These are phyloP conservation scores for Tenebrio molitor DNA, from an alignment of 1,140 invertebrate species.

Conservation along the genomic window DNA sequence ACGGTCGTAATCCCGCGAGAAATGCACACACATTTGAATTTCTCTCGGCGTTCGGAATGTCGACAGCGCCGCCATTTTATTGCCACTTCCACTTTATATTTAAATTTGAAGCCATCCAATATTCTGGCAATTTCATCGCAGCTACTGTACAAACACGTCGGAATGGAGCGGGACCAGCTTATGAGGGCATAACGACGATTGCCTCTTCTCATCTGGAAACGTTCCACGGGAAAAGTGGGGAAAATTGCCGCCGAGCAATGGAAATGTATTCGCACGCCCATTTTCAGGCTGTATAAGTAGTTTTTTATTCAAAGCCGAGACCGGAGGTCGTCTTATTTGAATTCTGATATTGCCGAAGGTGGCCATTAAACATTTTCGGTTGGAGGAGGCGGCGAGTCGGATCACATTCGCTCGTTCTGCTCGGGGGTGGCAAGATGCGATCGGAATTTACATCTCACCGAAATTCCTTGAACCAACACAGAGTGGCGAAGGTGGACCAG, in stretches of 20 bases:
- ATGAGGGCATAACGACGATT: slow-evolving; percentile 30
- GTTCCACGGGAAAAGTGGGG: slow-evolving; percentile 40
- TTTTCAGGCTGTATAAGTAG: slow-evolving; percentile 45
- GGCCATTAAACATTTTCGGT: slow-evolving; percentile 39
- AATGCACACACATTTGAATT: slow-evolving; percentile 42
- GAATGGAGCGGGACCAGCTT: slow-evolving; percentile 28
- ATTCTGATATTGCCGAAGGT: slow-evolving; percentile 38
- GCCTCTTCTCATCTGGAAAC: slow-evolving; percentile 43
- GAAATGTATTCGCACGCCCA: slow-evolving; percentile 45
- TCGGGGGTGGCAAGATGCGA: too few relatives aligned
- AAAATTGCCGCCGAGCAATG: slow-evolving; percentile 43
- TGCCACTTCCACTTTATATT: slow-evolving; percentile 55
- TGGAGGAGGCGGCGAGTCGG: too few relatives aligned
- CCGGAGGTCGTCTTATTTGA: slow-evolving; percentile 40
- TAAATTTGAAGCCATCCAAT: slow-evolving; percentile 52
- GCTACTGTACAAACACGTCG: slow-evolving; percentile 15
- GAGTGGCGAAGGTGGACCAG: too few relatives aligned
- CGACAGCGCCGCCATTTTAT: slow-evolving; percentile 46
- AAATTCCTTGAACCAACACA: too few relatives aligned
- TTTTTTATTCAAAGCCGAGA: slow-evolving; percentile 45
- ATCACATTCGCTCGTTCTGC: too few relatives aligned
- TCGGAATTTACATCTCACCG: too few relatives aligned
- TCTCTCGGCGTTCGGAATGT: too few relatives aligned
- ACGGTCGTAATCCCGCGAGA: slow-evolving; percentile 2
- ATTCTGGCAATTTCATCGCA: slow-evolving; percentile 52